These are phyloP conservation scores for Gallinago stenura DNA, from an alignment of 2,797 vertebrate species.

Conservation along the genomic window DNA sequence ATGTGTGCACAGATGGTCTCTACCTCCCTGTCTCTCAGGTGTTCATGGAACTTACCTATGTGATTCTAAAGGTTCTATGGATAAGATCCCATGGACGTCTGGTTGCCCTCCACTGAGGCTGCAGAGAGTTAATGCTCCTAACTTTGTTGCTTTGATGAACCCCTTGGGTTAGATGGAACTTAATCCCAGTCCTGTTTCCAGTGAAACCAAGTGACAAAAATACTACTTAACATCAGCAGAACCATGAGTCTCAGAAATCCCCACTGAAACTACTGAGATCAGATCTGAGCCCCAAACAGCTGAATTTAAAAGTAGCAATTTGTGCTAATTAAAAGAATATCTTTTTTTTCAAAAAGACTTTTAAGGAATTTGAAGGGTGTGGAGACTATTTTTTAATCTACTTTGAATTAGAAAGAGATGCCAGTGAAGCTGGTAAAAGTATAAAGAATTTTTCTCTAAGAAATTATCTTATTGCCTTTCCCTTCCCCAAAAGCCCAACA, in stretches of 20 bases:
- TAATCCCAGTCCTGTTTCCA: not conserved
- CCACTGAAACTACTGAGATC: not conserved
- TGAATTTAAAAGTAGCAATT: not conserved
- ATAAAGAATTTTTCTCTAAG: not conserved
- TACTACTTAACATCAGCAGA: not conserved
- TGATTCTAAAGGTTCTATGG: not conserved
- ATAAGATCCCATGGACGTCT: not conserved
- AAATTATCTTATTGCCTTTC: not conserved
- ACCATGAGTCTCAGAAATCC: not conserved
- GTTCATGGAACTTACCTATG: not conserved
- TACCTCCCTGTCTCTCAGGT: not conserved
- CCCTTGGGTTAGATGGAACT: not conserved
- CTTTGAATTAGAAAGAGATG: not conserved
- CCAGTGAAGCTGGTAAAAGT: not conserved
- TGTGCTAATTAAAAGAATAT: not conserved
- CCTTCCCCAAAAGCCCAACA: not conserved
- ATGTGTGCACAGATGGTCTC: not conserved
- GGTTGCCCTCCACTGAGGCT: not conserved
- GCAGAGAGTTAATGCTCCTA: not conserved
- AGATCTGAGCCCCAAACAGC: not conserved
- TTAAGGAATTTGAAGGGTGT: not conserved
- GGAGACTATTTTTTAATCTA: not conserved
- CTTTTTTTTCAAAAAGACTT: not conserved
- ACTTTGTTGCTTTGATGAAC: not conserved
- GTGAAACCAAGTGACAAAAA: not conserved